Percentiles rank a stretch among this genome's conserved stretches.
Evolutionary conservation across 2,797 vertebrate species (phyloP).

Genomic region (Sylvilagus floridanus): DNA sequence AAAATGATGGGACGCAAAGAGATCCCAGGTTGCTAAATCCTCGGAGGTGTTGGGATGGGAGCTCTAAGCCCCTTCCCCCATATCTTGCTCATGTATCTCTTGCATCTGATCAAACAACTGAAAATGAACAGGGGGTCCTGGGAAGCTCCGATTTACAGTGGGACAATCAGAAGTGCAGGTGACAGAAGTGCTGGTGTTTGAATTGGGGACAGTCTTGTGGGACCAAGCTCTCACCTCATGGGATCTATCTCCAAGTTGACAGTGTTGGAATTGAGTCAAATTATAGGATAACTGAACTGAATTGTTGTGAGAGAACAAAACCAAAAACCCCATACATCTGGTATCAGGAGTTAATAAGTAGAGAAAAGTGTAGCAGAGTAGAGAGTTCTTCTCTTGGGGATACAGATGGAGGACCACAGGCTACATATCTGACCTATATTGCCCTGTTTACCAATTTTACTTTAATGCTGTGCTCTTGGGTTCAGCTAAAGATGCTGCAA

Average conservation of each 20-base stretch:
- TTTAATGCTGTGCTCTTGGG: not conserved
- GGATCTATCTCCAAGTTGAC: not conserved
- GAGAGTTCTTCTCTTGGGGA: not conserved
- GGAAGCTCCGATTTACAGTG: not conserved
- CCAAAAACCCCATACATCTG: not conserved
- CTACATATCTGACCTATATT: not conserved
- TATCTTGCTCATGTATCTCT: not conserved
- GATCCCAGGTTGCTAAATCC: not conserved
- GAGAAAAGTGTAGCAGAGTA: not conserved
- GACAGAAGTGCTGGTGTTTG: not conserved
- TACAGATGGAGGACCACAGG: not conserved
- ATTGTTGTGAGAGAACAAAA: not conserved
- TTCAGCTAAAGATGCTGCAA: not conserved
- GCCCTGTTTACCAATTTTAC: constrained; percentile 31
- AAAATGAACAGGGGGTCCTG: not conserved
- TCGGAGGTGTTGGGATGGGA: not conserved
- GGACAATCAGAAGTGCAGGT: not conserved
- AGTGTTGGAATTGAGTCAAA: not conserved
- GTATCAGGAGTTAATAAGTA: not conserved
- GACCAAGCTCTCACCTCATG: not conserved
- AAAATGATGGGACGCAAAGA: not conserved
- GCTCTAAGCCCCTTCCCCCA: not conserved
- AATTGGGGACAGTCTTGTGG: not conserved
- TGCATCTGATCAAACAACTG: not conserved
- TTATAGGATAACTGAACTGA: not conserved